These are phyloP conservation scores for Lichenostomus cassidix DNA, from an alignment of 2,113 vertebrate genomes.

Conservation along the genomic window DNA sequence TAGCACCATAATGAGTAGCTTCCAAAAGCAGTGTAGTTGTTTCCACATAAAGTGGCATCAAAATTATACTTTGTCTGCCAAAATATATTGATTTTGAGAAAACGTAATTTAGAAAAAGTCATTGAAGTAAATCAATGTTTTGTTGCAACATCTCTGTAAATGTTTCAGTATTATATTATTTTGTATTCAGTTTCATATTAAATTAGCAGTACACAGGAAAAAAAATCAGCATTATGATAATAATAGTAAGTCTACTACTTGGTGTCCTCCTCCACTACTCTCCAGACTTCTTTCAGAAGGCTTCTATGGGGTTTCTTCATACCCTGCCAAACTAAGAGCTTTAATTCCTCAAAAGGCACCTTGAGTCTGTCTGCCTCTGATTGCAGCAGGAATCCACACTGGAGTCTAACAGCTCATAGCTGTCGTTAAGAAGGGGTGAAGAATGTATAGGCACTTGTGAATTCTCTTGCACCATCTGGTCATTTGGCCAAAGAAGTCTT, in stretches of 20 bases:
- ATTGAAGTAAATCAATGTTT: not conserved
- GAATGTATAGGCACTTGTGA: not conserved
- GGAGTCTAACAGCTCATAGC: not conserved
- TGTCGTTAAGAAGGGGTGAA: not conserved
- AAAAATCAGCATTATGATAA: not conserved
- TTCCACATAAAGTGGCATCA: not conserved
- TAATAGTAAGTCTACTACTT: not conserved
- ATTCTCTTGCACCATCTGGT: not conserved
- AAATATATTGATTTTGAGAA: constrained; percentile 1
- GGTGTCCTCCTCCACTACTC: not conserved
- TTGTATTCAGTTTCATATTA: not conserved
- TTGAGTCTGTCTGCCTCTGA: not conserved
- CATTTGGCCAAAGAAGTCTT: not conserved
- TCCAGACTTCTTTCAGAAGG: not conserved
- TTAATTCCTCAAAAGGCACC: not conserved
- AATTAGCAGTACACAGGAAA: not conserved
- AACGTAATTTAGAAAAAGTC: not conserved
- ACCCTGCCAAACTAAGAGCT: not conserved
- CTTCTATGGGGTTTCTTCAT: not conserved
- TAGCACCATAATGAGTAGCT: not conserved
- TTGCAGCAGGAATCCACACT: not conserved
- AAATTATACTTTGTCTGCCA: not conserved
- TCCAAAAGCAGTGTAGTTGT: not conserved
- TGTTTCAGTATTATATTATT: not conserved
- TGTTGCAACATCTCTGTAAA: not conserved